phyloP scores from a whole-genome alignment of 2,888 invertebrate genomes.

The Leuctra nigra region DNA sequence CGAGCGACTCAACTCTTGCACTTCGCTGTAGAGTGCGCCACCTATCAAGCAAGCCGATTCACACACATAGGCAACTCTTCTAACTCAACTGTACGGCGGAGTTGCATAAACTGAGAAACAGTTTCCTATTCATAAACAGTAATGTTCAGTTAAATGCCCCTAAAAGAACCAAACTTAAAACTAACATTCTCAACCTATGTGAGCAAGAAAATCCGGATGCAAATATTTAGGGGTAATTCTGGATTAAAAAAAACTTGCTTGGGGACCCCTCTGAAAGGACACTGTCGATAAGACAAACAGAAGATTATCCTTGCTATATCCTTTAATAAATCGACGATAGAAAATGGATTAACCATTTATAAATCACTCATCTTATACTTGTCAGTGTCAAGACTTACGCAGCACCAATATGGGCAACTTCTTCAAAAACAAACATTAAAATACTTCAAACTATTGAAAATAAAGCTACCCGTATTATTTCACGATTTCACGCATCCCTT shows the following conservation, averaged over 20 bases:
- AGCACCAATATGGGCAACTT: background rate
- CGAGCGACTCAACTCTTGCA: too few relatives aligned
- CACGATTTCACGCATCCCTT: background rate
- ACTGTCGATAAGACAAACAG: background rate
- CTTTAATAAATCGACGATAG: background rate
- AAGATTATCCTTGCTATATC: background rate
- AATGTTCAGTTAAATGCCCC: constrained; percentile 18
- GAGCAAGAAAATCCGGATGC: background rate
- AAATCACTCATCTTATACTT: background rate
- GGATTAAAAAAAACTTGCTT: background rate
- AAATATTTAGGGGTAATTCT: constrained; percentile 11
- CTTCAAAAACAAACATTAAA: too few relatives aligned
- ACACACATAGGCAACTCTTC: too few relatives aligned
- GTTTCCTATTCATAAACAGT: too few relatives aligned
- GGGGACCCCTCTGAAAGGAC: background rate
- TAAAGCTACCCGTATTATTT: background rate
- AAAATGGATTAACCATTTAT: background rate
- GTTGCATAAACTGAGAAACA: too few relatives aligned
- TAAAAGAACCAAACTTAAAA: background rate
- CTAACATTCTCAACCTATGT: background rate
- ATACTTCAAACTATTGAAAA: background rate
- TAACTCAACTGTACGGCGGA: too few relatives aligned
- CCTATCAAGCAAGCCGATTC: too few relatives aligned
- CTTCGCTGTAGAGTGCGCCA: too few relatives aligned
- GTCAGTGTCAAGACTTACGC: background rate